Evolutionary conservation across 37 sponge, comb jelly and placozoan species (phyloP), one percentile per base, ranked within the genome.

Genomic region (Eunapius fragilis): DNA sequence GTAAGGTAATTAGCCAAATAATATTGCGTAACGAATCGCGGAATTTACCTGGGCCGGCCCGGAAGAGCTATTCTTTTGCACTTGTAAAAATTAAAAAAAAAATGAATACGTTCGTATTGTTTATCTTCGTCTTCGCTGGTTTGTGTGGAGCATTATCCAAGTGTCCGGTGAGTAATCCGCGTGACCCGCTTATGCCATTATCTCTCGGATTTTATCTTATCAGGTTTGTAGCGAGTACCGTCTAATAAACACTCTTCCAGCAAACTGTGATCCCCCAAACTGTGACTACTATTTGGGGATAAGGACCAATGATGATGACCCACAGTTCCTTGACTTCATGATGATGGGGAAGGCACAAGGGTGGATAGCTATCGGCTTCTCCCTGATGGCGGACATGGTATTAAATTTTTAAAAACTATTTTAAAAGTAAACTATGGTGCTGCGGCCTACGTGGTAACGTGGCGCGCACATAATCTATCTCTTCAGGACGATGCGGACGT

Each of bases 361-460:
- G 25, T 81, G 71, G 71, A 71, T 81, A 25, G 82, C 82, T 70
- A 25, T 81, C 5, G 82, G 82, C 70, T 81, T 81, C 71, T 35
- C 71, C 12, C 10, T 6, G 25, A 81, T 37, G 26, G n/a, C 71
- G 3, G 70, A 32, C 70, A 81, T 81, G 82, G 82, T 81, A 37
- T 35, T 69, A 31, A 69, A 70, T 76, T 0, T 1, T 13, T 37
- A 26, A 38, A 76, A 35, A 36, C 17, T 36, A 26, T 11, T n/a
- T n/a, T n/a, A n/a, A n/a, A n/a, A n/a, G n/a, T n/a, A n/a, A n/a
- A n/a, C n/a, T n/a, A n/a, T n/a, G n/a, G n/a, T n/a, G n/a, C n/a
- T n/a, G n/a, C n/a, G n/a, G n/a, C n/a, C n/a, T n/a, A n/a, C n/a
- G n/a, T n/a, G n/a, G n/a, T n/a, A n/a, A n/a, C n/a, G n/a, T n/a